Evolutionary conservation across 2,888 invertebrate genomes (phyloP), one percentile per base, ranked within the genome.

Genomic region (Cinara cedri): DNA sequence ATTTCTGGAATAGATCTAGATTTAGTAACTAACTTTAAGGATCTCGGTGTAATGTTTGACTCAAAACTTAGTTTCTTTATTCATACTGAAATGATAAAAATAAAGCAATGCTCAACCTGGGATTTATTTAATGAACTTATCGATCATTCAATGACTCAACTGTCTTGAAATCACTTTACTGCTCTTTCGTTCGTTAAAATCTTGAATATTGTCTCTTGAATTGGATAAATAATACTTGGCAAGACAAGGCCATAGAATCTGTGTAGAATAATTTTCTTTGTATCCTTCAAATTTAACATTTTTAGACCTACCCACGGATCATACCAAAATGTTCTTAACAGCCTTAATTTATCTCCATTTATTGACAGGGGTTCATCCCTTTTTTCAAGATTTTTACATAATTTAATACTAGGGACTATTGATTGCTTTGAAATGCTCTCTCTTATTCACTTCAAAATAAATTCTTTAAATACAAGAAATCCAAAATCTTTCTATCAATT

Each of bases 1-100:
- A 46, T 65, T 62, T 44, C n/a, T 9, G 10, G 16, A 16, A 24
- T 16, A 66, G 49, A 10, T 16, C 14, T 66, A 0, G 10, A 66
- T 16, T 16, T 46, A 9, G 16, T 49, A 1, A 10, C 46, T 24
- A 24, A 66, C 16, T 24, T 46, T 24, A 65, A 65, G 46, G 46
- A 46, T 65, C 46, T 63, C 19, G 13, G 13, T 1, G 6, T 63
- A 66, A 66, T 49, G 16, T 66, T 70, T 0, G 70, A 55, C n/a
- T 44, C 42, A 16, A 71, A 57, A 71, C 44, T 71, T 10, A 71
- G 44, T 55, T 71, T 71, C 2, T 71, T 55, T 9, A 14, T 14
- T 21, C 55, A 21, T 13, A 55, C 21, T 8, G 42, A 71, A 71
- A 55, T 71, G 2, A 70, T 54, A 54, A 70, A 70, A 70, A 54